These are phyloP conservation scores for Melanitta fusca DNA, from an alignment of 2,797 vertebrate species.

Conservation along the genomic window DNA sequence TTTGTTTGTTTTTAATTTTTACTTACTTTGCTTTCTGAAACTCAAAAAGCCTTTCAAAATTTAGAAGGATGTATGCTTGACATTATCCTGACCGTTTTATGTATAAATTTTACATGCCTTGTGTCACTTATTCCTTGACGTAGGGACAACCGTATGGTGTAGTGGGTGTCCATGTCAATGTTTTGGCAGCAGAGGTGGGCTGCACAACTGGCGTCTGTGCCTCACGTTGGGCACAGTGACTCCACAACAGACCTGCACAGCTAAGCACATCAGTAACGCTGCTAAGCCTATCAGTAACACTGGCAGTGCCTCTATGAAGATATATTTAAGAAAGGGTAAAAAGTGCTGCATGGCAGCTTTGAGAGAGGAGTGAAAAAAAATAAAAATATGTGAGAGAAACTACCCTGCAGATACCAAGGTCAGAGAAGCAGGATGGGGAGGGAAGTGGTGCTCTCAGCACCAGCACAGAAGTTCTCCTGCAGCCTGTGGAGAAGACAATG, in stretches of 20 bases:
- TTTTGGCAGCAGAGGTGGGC: fast-evolving
- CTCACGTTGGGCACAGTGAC: fast-evolving
- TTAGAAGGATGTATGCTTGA: neutral
- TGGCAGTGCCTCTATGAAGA: fast-evolving
- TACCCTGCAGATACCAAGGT: neutral
- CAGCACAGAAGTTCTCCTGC: neutral
- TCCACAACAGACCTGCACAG: neutral
- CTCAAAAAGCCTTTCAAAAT: neutral
- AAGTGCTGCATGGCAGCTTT: neutral
- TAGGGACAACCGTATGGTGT: no score
- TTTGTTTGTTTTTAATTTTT: neutral
- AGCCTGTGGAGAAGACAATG: neutral
- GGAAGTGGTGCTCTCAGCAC: neutral
- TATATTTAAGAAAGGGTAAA: neutral
- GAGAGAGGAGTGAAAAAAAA: neutral
- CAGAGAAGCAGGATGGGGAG: neutral
- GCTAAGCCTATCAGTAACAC: neutral
- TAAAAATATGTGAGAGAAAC: neutral
- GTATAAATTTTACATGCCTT: neutral
- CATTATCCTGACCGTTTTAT: neutral
- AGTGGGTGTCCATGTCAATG: fast-evolving
- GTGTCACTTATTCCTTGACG: neutral
- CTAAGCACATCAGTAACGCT: no score
- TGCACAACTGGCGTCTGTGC: fast-evolving
- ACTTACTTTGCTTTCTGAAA: neutral